These are phyloP conservation scores for Carassius auratus DNA, from an alignment of 2,113 vertebrate species.

Conservation along the genomic window DNA sequence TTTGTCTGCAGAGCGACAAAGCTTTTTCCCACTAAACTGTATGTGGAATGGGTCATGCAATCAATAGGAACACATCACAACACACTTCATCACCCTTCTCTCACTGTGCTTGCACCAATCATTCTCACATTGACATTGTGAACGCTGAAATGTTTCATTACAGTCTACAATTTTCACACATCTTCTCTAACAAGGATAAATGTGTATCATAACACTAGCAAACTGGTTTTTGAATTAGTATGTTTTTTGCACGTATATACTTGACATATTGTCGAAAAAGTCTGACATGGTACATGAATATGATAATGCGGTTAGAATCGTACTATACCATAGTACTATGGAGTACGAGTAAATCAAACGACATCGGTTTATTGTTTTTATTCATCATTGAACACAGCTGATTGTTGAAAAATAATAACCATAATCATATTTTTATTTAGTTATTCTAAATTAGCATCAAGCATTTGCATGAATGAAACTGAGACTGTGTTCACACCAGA, in stretches of 20 bases:
- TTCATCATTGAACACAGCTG: background rate
- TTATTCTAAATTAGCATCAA: background rate
- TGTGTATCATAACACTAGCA: background rate
- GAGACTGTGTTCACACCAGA: conserved; percentile 13
- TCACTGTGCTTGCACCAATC: conserved; percentile 1
- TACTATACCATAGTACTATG: background rate
- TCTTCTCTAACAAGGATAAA: background rate
- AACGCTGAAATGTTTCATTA: background rate
- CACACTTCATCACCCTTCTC: conserved; percentile 2
- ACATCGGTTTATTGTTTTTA: background rate
- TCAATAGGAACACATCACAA: background rate
- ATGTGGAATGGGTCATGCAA: conserved; percentile 1
- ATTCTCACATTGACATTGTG: conserved; percentile 7
- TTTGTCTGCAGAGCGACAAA: background rate
- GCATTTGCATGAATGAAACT: background rate
- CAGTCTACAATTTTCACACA: background rate
- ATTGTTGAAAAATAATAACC: background rate
- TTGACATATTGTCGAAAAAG: background rate
- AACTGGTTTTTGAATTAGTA: background rate
- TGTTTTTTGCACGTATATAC: background rate
- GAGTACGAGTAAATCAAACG: too few relatives aligned
- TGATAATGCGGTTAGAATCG: background rate
- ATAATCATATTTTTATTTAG: background rate
- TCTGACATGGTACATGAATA: background rate
- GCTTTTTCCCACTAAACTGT: background rate